These are phyloP conservation scores for Peromyscus melanophrys DNA, from an alignment of 2,797 vertebrate genomes.

Conservation along the genomic window DNA sequence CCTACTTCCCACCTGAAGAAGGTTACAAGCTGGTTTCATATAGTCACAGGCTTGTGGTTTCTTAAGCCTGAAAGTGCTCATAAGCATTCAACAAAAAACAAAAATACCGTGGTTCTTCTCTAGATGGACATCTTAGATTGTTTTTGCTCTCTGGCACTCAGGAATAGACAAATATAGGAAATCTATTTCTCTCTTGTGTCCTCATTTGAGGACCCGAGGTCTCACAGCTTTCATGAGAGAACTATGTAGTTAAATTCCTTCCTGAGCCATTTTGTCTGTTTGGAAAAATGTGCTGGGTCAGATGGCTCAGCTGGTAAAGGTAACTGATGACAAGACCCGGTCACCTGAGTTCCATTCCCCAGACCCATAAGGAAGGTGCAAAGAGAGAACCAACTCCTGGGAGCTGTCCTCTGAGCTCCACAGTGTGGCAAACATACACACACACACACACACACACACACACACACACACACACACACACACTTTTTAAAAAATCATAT, in stretches of 20 bases:
- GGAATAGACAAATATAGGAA: constrained; percentile 1
- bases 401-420: too few species aligned
- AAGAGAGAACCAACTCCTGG: background rate
- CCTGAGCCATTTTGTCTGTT: background rate
- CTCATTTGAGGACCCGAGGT: background rate
- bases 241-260: background rate
- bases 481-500: background rate
- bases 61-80: constrained; percentile 1
- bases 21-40: background rate
- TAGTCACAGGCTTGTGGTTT: background rate
- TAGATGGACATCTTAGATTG: background rate
- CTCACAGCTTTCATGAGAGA: background rate
- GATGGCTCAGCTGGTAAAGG: background rate
- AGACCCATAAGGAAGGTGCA: background rate
- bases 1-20: constrained; percentile 2
- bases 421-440: background rate
- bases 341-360: background rate
- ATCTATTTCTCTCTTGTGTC: background rate
- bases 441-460: background rate
- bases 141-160: constrained; percentile 46
- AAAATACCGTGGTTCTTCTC: background rate
- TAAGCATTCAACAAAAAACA: background rate
- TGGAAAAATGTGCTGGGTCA: background rate
- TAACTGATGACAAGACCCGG: background rate
- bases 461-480: background rate